These are phyloP conservation scores for Acipenser ruthenus DNA, from an alignment of 2,797 vertebrate genomes.

Conservation along the genomic window DNA sequence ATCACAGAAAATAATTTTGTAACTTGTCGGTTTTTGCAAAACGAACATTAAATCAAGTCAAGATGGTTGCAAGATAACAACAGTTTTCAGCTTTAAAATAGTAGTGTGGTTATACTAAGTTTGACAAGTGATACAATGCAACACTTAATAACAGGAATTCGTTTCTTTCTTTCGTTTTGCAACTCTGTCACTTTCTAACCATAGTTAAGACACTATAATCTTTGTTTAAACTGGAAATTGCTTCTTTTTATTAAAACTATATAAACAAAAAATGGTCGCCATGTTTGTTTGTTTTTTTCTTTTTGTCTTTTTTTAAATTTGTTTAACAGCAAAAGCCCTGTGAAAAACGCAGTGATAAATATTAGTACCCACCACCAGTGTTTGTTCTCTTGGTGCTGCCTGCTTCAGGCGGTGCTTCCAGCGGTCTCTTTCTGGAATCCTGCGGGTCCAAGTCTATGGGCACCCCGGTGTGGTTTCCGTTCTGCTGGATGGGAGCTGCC, in stretches of 20 bases:
- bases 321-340: not conserved
- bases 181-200: too few species aligned
- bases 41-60: not conserved
- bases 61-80: not conserved
- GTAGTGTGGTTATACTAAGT: not conserved
- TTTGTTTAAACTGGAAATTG: too few species aligned
- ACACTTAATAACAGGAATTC: not conserved
- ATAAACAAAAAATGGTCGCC: constrained; percentile 14
- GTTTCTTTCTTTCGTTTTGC: too few species aligned
- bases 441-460: constrained; percentile 67
- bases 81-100: too few species aligned
- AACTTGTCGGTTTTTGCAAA: not conserved
- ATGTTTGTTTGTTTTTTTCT: constrained; percentile 16
- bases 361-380: constrained; percentile 59
- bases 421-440: constrained; percentile 66
- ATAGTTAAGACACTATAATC: too few species aligned
- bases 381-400: constrained; percentile 72
- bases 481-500: constrained; percentile 70
- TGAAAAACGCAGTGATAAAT: constrained; percentile 7
- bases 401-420: constrained; percentile 66
- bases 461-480: constrained; percentile 65
- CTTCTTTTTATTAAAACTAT: too few species aligned
- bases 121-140: not conserved
- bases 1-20: not conserved
- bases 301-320: constrained; percentile 9